These are phyloP conservation scores for Leptinotarsa lineolata DNA, from an alignment of 1,140 invertebrate genomes.

Conservation along the genomic window DNA sequence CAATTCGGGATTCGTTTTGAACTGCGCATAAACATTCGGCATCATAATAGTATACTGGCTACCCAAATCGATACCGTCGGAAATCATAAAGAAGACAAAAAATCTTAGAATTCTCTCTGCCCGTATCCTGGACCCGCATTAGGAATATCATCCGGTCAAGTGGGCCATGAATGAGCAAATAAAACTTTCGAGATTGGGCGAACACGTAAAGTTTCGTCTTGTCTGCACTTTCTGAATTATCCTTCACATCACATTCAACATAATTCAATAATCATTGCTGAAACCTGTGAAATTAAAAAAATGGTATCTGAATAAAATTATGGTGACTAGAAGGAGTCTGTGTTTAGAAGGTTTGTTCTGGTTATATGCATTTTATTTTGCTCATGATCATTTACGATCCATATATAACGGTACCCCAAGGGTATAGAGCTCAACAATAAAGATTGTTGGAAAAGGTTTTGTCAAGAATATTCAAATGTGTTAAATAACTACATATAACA, in stretches of 20 bases:
- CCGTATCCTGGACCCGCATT: constrained; percentile 16
- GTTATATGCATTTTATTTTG: too few species aligned
- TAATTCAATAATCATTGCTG: not conserved
- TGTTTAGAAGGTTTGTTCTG: too few species aligned
- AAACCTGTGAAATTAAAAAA: not conserved
- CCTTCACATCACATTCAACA: not conserved
- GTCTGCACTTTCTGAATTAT: constrained; percentile 9
- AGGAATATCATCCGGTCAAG: constrained; percentile 19
- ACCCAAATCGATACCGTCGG: not conserved
- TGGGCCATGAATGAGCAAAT: constrained; percentile 14
- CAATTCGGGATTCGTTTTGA: too few species aligned
- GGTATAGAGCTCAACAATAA: too few species aligned
- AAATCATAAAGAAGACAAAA: constrained; percentile 7
- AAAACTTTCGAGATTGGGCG: not conserved
- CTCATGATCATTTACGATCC: too few species aligned
- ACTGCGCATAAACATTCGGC: too few species aligned
- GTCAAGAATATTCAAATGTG: too few species aligned
- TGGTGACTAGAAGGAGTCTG: too few species aligned
- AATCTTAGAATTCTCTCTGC: not conserved
- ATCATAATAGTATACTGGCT: not conserved
- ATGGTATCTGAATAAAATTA: too few species aligned
- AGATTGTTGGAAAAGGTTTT: too few species aligned
- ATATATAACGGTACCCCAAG: too few species aligned
- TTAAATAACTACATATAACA: too few species aligned
- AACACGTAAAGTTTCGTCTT: constrained; percentile 6